Evolutionary conservation across 2,888 invertebrate genomes (phyloP), one percentile per base, ranked within the genome.

Genomic region (Chromoteleia sp.): DNA sequence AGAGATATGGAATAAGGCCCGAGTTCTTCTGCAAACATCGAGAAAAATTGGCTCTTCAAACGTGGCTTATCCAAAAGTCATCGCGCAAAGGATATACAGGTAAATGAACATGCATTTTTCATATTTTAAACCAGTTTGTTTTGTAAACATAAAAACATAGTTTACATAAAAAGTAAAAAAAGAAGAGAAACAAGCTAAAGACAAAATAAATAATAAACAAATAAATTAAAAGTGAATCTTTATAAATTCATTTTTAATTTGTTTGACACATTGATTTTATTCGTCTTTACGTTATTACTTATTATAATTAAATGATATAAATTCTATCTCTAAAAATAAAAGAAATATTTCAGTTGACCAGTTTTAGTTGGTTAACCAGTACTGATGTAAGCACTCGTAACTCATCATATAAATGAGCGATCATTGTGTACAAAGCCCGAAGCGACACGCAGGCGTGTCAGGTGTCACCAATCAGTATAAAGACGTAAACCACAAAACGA

Each of bases 21-120:
- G 96, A 96, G 90, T 96, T 96, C 92, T 96, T 96, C 92, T 96
- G 96, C 92, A 93, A 94, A 83, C 94, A 95, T 91, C 92, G 94
- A 63, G 93, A 93, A 86, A 92, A 89, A 14, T 82, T 91, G 19
- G 89, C 89, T 0, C 84, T 91, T 0, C 91, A 91, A 77, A 85
- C 89, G 0, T 91, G 87, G 89, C 86, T 87, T 29, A 68, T 88
- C 17, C 89, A 88, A 73, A 86, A 88, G 63, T 86, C 86, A 12
- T 83, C 88, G 0, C 83, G 88, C 7, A 89, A 88, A 65, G 76
- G 84, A 7, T 75, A 83, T 10, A 86, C 88, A 25, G 88, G 91
- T 91, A 80, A 89, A 90, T 89, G 39, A 19, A 17, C 33, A 17
- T 39, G 15, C 17, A 21, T 54, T 14, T 19, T 17, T 10, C 15